Conservation (phyloP, 2,888 invertebrate species). For the Patella caerulea region DNA sequence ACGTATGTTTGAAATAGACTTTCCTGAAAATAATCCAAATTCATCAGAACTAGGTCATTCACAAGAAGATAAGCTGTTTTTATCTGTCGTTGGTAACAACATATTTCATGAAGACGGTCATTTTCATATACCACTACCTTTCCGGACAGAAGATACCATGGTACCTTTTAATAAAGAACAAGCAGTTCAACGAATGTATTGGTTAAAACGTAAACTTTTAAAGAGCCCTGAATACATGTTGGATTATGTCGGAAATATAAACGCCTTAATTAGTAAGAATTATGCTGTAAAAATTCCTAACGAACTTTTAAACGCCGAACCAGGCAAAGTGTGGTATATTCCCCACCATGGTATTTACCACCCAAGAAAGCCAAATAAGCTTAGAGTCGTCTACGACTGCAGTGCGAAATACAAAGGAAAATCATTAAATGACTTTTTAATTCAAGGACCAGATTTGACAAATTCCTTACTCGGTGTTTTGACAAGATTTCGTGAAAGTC, state of each 20-base stretch:
- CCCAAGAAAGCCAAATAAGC: conserved; percentile 20
- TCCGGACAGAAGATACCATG: background rate
- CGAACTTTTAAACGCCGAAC: background rate
- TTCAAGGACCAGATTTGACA: conserved; percentile 18
- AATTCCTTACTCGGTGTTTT: too few relatives aligned
- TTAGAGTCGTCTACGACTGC: too few relatives aligned
- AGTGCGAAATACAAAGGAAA: conserved; percentile 15
- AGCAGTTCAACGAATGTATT: background rate
- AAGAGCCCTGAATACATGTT: background rate
- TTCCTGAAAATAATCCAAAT: conserved; percentile 1
- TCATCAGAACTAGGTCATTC: background rate
- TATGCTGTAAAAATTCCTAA: conserved; percentile 8
- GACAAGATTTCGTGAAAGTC: too few relatives aligned
- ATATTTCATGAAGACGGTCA: background rate
- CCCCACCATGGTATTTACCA: conserved; percentile 24
- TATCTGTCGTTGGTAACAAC: background rate
- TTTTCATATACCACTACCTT: background rate
- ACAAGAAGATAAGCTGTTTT: background rate
- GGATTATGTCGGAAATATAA: conserved; percentile 21
- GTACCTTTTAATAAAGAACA: background rate
- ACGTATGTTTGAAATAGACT: background rate
- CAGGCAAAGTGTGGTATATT: background rate
- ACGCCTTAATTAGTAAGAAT: conserved; percentile 2
- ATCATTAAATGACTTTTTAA: conserved; percentile 17
- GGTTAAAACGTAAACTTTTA: conserved; percentile 12